These are phyloP conservation scores for Canis aureus DNA, from an alignment of 2,113 vertebrate species.

Conservation along the genomic window DNA sequence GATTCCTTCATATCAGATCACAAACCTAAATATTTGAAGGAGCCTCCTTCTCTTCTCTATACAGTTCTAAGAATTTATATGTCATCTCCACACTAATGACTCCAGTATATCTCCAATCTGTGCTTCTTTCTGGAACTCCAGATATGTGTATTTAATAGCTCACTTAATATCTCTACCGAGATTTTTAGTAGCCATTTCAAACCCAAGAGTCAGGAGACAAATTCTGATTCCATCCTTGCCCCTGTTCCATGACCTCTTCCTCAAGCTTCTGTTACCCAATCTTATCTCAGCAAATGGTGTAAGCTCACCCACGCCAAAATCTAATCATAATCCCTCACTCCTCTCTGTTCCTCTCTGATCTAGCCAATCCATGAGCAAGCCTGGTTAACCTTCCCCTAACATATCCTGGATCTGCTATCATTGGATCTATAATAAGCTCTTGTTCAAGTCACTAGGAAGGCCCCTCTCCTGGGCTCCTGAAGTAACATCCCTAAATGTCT, in stretches of 20 bases:
- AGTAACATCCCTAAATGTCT: not conserved
- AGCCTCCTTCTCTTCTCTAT: not conserved
- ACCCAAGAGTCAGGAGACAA: constrained; percentile 1
- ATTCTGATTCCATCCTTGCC: not conserved
- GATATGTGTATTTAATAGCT: not conserved
- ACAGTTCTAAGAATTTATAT: not conserved
- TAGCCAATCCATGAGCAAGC: not conserved
- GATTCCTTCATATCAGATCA: not conserved
- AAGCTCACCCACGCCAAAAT: not conserved
- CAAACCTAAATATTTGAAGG: not conserved
- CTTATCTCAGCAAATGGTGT: not conserved
- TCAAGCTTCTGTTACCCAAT: not conserved
- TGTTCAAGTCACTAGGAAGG: not conserved
- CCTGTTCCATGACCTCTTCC: not conserved
- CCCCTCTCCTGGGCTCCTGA: not conserved
- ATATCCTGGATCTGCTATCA: not conserved
- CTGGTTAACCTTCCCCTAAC: not conserved
- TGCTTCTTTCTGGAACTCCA: not conserved
- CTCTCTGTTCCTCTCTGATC: not conserved
- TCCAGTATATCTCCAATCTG: not conserved
- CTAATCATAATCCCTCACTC: not conserved
- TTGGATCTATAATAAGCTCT: not conserved
- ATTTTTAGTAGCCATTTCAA: constrained; percentile 23
- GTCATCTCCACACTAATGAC: not conserved
- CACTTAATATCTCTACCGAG: not conserved